Conservation (phyloP, 2,113 vertebrate genomes). For the Narcine bancroftii region DNA sequence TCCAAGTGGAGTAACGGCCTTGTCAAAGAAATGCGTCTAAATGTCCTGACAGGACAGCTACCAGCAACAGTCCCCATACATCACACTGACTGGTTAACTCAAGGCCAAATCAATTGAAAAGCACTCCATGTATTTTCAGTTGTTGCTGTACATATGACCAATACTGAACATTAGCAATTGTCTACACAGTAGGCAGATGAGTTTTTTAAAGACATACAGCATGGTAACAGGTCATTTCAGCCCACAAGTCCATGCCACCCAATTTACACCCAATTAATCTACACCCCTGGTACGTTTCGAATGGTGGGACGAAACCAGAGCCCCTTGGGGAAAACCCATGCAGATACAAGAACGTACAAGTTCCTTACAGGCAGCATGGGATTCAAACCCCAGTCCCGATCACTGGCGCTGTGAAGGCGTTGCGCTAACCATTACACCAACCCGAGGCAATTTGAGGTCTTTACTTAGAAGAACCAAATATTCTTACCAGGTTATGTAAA, state of each 20-base stretch:
- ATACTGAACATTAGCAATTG: not conserved
- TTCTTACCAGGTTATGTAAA: not conserved
- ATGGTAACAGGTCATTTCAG: too few species aligned
- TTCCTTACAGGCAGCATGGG: too few species aligned
- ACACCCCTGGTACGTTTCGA: too few species aligned
- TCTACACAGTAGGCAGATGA: not conserved
- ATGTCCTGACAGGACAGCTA: not conserved
- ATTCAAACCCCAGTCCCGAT: too few species aligned
- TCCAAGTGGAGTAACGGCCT: not conserved
- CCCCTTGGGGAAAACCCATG: too few species aligned
- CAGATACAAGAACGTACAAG: too few species aligned
- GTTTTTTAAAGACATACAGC: too few species aligned
- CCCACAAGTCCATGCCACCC: too few species aligned
- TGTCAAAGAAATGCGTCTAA: not conserved
- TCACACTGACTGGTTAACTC: slow-evolving; percentile 39
- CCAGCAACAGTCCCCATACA: slow-evolving; percentile 31
- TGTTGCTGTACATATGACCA: not conserved
- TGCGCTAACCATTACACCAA: too few species aligned
- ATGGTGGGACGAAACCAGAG: too few species aligned
- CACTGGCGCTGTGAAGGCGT: too few species aligned
- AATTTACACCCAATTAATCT: too few species aligned
- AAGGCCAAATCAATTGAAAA: slow-evolving; percentile 41
- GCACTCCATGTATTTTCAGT: slow-evolving; percentile 32
- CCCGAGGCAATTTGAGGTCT: not conserved
- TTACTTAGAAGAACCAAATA: not conserved